Conservation (phyloP, 2,888 invertebrate species). For the Dryobotodes eremita region DNA sequence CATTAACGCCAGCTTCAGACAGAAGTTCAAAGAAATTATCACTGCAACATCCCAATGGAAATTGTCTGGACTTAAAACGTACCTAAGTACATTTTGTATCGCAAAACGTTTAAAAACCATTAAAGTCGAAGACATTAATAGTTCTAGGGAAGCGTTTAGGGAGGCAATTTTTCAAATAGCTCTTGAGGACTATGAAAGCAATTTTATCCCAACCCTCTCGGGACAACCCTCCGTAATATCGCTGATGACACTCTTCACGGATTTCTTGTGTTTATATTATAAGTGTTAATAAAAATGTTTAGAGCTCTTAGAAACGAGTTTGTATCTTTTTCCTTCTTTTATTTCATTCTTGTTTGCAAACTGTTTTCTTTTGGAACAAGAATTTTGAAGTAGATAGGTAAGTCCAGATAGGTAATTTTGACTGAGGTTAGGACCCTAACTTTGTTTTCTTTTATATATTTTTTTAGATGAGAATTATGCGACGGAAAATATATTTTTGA, state of each 20-base stretch:
- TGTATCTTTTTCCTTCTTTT: constrained; percentile 16
- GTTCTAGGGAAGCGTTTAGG: constrained; percentile 36
- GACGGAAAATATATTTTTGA: too few relatives aligned
- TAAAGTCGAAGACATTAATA: constrained; percentile 52
- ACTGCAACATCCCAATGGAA: not conserved
- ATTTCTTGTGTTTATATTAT: constrained; percentile 56
- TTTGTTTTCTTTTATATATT: not conserved
- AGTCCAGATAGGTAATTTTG: not conserved
- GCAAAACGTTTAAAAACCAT: constrained; percentile 39
- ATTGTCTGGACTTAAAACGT: not conserved
- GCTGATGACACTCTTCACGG: constrained; percentile 43
- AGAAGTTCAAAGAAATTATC: not conserved
- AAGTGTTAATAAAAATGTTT: not conserved
- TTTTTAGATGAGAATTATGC: too few relatives aligned
- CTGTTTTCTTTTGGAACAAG: constrained; percentile 6
- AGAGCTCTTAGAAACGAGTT: constrained; percentile 27
- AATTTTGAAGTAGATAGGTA: not conserved
- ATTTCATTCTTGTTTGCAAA: constrained; percentile 6
- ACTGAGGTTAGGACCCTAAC: too few relatives aligned
- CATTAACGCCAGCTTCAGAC: not conserved
- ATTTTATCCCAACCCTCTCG: constrained; percentile 55
- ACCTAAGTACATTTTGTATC: constrained; percentile 15
- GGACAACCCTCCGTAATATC: constrained; percentile 34
- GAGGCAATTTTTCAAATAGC: constrained; percentile 65
- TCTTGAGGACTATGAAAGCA: constrained; percentile 58